Percentiles rank a stretch among this genome's conserved stretches.
These are phyloP conservation scores for Sphinx pinastri DNA, from an alignment of 2,888 invertebrate genomes.

Conservation along the genomic window DNA sequence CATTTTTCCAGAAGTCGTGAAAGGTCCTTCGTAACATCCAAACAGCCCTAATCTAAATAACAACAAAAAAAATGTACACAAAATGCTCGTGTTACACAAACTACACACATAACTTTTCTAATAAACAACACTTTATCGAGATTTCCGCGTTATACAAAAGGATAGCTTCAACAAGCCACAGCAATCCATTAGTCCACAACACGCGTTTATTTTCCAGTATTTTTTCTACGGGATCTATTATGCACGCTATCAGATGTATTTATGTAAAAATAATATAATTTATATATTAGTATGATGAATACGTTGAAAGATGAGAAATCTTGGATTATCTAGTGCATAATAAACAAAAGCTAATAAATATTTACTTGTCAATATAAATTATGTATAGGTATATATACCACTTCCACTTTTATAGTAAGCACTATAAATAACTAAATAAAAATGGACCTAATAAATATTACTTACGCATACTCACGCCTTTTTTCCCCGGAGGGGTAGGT, in stretches of 20 bases:
- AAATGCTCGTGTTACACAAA: neutral
- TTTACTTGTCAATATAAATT: neutral
- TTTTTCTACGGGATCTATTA: neutral
- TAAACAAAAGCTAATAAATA: constrained; percentile 18
- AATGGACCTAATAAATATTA: too few species aligned
- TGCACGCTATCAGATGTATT: constrained; percentile 14
- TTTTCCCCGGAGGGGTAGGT: too few species aligned
- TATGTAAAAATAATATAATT: constrained; percentile 21
- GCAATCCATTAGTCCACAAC: constrained; percentile 17
- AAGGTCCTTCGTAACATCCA: too few species aligned
- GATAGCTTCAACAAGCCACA: neutral
- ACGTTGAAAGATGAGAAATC: neutral
- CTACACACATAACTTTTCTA: neutral
- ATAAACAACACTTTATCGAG: neutral
- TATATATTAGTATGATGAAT: constrained; percentile 13
- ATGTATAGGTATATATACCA: neutral
- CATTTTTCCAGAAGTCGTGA: too few species aligned
- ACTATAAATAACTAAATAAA: too few species aligned
- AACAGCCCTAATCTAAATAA: too few species aligned
- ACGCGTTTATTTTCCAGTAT: neutral
- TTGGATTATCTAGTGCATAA: constrained; percentile 5
- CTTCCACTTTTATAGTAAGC: neutral
- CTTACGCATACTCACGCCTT: too few species aligned
- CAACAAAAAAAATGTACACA: neutral
- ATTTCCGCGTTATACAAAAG: neutral